A percentile compares a stretch with the other conserved stretches of the same genome.
These are phyloP conservation scores for Agapornis roseicollis DNA, from an alignment of 2,113 vertebrate genomes.

Conservation along the genomic window DNA sequence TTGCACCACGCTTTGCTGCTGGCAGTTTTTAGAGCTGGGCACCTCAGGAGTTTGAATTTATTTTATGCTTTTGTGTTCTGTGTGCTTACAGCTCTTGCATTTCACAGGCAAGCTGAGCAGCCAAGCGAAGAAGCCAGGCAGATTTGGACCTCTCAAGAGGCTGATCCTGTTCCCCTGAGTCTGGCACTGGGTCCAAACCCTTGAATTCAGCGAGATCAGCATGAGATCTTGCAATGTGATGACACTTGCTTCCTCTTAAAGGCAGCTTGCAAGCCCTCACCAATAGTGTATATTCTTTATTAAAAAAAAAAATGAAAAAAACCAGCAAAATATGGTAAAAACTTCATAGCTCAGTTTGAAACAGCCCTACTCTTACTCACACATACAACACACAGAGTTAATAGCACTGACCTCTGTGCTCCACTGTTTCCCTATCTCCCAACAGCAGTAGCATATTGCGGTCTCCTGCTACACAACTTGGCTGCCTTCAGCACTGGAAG, in stretches of 20 bases:
- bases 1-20: neutral
- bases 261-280: neutral
- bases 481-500: constrained; percentile 2
- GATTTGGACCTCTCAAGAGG: neutral
- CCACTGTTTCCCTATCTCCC: neutral
- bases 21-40: neutral
- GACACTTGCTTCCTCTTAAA: neutral
- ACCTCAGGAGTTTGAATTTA: neutral
- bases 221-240: neutral
- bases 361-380: neutral
- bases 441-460: neutral
- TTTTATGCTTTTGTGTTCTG: neutral
- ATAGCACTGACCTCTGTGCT: constrained; percentile 39
- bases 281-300: neutral
- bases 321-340: neutral
- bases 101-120: neutral
- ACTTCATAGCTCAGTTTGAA: neutral
- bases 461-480: neutral
- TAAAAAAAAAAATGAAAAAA: constrained; percentile 4
- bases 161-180: neutral
- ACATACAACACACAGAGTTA: neutral
- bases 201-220: neutral
- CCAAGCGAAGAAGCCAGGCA: neutral
- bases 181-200: neutral
- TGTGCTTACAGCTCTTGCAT: neutral